Evolutionary conservation across 1,140 invertebrate species (phyloP).

Genomic region (Dicyema japonicum): DNA sequence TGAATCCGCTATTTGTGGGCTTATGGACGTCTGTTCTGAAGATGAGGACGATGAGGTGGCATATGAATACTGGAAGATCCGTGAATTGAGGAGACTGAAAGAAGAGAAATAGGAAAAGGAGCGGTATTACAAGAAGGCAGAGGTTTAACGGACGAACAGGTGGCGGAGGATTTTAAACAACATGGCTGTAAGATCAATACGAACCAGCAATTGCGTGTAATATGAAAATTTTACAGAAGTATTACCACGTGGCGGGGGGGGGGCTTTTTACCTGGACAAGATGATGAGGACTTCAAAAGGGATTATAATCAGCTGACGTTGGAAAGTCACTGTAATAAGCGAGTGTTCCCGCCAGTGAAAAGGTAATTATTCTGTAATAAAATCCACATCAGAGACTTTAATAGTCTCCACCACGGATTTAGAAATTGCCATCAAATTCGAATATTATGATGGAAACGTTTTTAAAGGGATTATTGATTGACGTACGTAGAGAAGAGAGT

Average conservation of each 20-base stretch:
- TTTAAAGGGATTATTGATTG: no score
- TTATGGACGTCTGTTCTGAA: not conserved
- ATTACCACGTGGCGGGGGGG: slow-evolving; percentile 95
- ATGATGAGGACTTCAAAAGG: slow-evolving; percentile 59
- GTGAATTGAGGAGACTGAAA: slow-evolving; percentile 77
- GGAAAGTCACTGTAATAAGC: slow-evolving; percentile 97
- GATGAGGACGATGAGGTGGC: not conserved
- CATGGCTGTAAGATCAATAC: slow-evolving; percentile 71
- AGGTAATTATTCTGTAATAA: no score
- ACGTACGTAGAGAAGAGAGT: no score
- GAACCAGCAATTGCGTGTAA: slow-evolving; percentile 88
- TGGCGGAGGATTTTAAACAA: slow-evolving; percentile 37
- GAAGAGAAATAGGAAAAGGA: slow-evolving; percentile 70
- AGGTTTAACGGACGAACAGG: slow-evolving; percentile 77
- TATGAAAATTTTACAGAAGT: slow-evolving; percentile 96
- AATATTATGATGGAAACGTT: no score
- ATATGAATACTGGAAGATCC: slow-evolving; percentile 16
- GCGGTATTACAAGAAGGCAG: slow-evolving; percentile 39
- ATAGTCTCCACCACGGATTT: no score
- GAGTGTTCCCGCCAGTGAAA: slow-evolving; percentile 85
- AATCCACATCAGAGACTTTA: no score
- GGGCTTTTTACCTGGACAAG: slow-evolving; percentile 67
- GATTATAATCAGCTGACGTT: slow-evolving; percentile 81
- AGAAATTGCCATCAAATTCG: no score
- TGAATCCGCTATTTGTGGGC: not conserved